Evolutionary conservation across 1,140 invertebrate genomes (phyloP), one percentile per base, ranked within the genome.

Genomic region (Diachasmimorpha longicaudata): DNA sequence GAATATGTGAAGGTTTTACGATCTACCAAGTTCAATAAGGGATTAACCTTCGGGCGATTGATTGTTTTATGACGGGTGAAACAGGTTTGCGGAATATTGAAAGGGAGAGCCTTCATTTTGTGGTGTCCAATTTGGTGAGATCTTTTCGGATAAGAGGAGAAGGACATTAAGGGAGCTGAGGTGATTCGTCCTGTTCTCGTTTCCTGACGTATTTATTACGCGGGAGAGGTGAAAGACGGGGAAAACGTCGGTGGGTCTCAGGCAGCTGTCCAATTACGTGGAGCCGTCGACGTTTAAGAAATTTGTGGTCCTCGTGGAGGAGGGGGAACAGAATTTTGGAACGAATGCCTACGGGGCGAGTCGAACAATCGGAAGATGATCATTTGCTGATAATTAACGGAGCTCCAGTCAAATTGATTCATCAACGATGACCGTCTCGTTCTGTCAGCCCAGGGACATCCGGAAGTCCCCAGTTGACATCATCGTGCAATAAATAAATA

Each of bases 191-290:
- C 23, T 25, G 31, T 72, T 68, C 46, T 46, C 31, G 19, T 36
- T 16, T 68, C 11, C 52, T 75, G 73, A 78, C 70, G 73, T 75
- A 78, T 78, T 78, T 78, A 78, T 78, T 78, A 78, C 73, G 72
- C 55, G 39, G 63, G 75, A 78, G 72, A 25, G 42, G 66, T 63
- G 42, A 52, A 68, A 25, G 55, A 55, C 55, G 69, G 69, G 58
- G 75, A 78, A 78, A 46, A 52, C 58, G 55, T 68, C 69, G 63
- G 52, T n/a, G 68, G 68, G 48, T 31, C 72, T 58, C 58, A 21
- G 19, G 70, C 55, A 75, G 75, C 77, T 42, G 77, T 78, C 77
- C 77, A 78, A 78, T 78, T 78, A 78, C 46, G 52, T 69, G 55
- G 58, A 23, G 52, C 52, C 44, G 31, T 31, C 42, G 48, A 44